Evolutionary conservation across 2,797 vertebrate genomes (phyloP), one percentile per base, ranked within the genome.

Genomic region (Glyptemys insculpta): DNA sequence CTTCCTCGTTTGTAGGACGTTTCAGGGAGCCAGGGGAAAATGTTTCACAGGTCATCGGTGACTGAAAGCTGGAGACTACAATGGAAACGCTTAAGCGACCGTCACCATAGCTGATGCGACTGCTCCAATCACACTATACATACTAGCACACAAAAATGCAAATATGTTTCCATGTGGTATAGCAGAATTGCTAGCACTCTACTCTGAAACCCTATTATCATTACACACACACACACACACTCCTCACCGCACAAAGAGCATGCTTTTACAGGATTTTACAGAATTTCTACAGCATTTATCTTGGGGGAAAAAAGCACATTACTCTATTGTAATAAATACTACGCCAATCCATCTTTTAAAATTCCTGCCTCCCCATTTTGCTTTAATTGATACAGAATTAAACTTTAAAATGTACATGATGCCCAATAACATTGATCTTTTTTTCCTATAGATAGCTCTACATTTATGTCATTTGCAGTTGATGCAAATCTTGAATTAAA

Each of bases 401-500:
- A 85, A 44, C 76, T 93, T 86, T 90, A 96, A 94, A 85, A n/a
- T 76, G 79, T 76, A 90, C 87, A 57, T 37, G 68, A 3, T 14
- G n/a, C 56, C 44, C 81, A 47, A 80, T 12, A 84, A 86, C 12
- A 72, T 74, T 6, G 3, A 1, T 0, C 0, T 81, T 52, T 74
- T 49, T 74, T 6, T 88, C 27, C 25, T 92, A 82, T 50, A 85
- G 83, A 89, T 88, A 90, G 84, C 72, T 68, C 50, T 4, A 53
- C 34, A 44, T 85, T 29, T 52, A 47, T 0, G 5, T 2, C 87
- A 94, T 91, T 62, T 95, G 83, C 53, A 93, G 76, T 49, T 82
- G 89, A 94, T 92, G 89, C 37, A 93, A 95, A 84, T 86, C 88
- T 50, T 79, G 57, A 92, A 44, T 95, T 87, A 8, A 81, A 96